Conservation (phyloP, 2,797 vertebrate genomes). For the Malurus splendens region DNA sequence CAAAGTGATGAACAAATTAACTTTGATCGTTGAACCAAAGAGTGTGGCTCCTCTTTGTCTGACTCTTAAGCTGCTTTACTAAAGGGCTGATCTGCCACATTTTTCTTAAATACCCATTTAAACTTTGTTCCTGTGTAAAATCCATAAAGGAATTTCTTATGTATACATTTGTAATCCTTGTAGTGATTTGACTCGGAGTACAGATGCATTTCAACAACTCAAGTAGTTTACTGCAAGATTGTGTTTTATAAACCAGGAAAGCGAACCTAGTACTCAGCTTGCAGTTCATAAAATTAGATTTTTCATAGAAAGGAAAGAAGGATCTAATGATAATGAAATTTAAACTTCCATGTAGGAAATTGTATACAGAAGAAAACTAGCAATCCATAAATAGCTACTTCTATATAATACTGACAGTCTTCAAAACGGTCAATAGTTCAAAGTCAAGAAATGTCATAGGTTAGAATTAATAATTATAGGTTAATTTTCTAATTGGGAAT, state of each 20-base stretch:
- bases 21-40: neutral
- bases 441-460: neutral
- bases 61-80: slow-evolving; percentile 7
- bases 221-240: neutral
- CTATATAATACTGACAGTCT: neutral
- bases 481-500: neutral
- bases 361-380: neutral
- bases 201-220: neutral
- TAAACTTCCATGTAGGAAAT: neutral
- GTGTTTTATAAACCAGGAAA: neutral
- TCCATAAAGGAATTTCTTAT: slow-evolving; percentile 49
- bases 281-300: neutral
- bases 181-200: neutral
- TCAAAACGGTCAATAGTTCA: neutral
- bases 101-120: slow-evolving; percentile 8
- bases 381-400: neutral
- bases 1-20: neutral
- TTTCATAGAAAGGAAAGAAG: neutral
- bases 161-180: slow-evolving; percentile 40
- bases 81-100: neutral
- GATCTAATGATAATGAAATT: neutral
- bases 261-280: neutral
- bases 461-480: neutral
- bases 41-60: neutral
- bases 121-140: slow-evolving; percentile 14